A percentile compares a stretch with the other conserved stretches of the same genome.
Conservation (phyloP, 2,888 invertebrate species). For the Schizotus pectinicornis region DNA sequence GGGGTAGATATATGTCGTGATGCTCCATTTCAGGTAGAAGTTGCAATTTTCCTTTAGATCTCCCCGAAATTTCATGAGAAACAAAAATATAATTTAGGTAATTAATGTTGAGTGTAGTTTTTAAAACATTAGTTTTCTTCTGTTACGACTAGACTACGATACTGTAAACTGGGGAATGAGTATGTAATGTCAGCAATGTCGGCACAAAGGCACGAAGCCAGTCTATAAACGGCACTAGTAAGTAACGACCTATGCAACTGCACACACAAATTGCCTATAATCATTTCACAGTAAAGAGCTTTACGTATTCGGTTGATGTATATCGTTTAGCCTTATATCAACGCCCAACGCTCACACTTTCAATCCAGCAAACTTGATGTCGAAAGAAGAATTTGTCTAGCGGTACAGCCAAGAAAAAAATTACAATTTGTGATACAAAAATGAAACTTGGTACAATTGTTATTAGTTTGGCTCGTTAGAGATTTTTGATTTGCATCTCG, state of each 20-base stretch:
- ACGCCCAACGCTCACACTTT: conserved; percentile 19
- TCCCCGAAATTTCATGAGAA: no score
- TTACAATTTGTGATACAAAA: no score
- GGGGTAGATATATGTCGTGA: no score
- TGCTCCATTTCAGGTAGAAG: no score
- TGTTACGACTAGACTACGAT: conserved; percentile 12
- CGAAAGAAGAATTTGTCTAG: no score
- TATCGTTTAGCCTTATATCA: conserved; percentile 17
- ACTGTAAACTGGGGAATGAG: conserved; percentile 36
- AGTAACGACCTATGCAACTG: conserved; percentile 47
- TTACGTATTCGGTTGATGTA: conserved; percentile 33
- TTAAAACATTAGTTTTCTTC: background rate
- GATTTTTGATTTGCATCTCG: no score
- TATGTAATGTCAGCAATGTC: conserved; percentile 48
- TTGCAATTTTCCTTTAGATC: no score
- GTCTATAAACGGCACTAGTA: conserved; percentile 48
- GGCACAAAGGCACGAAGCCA: conserved; percentile 45
- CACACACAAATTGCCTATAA: conserved; percentile 52
- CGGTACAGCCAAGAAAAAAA: no score
- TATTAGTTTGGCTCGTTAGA: no score
- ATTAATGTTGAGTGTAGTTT: background rate
- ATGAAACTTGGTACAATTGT: no score
- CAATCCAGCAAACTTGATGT: background rate
- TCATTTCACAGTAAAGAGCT: conserved; percentile 48
- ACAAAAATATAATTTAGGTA: background rate